Evolutionary conservation across 2,113 vertebrate genomes (phyloP).

Genomic region (western clawed frog (Xenopus tropicalis)): UCB_Xtro_10.0 CM004450.2:89540001-89540500

Average conservation of each 20-base stretch:
- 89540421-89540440: slow-evolving; percentile 46
- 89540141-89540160: too few relatives aligned
- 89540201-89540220: background rate
- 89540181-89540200: slow-evolving; percentile 54
- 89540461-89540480: slow-evolving; percentile 25
- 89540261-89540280: slow-evolving; percentile 12
- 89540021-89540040: too few relatives aligned
- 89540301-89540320: slow-evolving; percentile 37
- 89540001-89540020: too few relatives aligned
- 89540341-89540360: slow-evolving; percentile 40
- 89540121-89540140: too few relatives aligned
- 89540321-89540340: slow-evolving; percentile 13
- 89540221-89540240: background rate
- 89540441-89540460: slow-evolving; percentile 46
- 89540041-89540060: background rate
- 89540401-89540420: slow-evolving; percentile 25
- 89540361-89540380: slow-evolving; percentile 42
- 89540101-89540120: too few relatives aligned
- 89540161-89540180: slow-evolving; percentile 47
- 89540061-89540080: background rate
- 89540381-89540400: slow-evolving; percentile 42
- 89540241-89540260: slow-evolving; percentile 4
- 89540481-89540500: slow-evolving; percentile 41
- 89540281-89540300: slow-evolving; percentile 12
- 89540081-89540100: too few relatives aligned